These are phyloP conservation scores for Volucella inanis DNA, from an alignment of 2,888 invertebrate species.

Conservation along the genomic window DNA sequence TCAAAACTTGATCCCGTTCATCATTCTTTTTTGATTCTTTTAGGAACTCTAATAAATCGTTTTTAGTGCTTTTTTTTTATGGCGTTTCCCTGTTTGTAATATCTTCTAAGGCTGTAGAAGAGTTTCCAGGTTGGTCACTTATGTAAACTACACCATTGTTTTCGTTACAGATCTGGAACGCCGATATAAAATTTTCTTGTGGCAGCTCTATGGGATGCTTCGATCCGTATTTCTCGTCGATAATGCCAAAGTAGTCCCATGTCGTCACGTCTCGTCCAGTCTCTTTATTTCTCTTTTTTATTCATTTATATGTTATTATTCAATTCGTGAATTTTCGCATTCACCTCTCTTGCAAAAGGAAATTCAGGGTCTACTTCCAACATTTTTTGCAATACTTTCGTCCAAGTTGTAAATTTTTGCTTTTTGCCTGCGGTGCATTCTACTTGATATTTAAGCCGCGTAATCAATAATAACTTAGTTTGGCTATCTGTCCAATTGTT, in stretches of 20 bases:
- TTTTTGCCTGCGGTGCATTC: conserved; percentile 3
- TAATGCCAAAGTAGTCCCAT: conserved; percentile 15
- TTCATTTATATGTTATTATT: conserved; percentile 13
- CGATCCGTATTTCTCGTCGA: not conserved
- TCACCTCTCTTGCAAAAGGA: conserved; percentile 6
- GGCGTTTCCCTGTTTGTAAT: no score
- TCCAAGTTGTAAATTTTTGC: conserved; percentile 9
- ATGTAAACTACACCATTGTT: no score
- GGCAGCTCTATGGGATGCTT: conserved; percentile 24
- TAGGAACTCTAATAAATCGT: no score
- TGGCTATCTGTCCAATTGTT: not conserved
- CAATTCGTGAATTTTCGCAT: conserved; percentile 16
- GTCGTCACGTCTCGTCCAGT: conserved; percentile 22
- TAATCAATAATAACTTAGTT: conserved; percentile 23
- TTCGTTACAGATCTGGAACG: not conserved
- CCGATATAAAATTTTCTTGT: conserved; percentile 3
- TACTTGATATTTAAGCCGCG: conserved; percentile 19
- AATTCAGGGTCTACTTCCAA: conserved; percentile 16
- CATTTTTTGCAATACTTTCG: conserved; percentile 15
- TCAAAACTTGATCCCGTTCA: not conserved
- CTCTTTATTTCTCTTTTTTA: conserved; percentile 16
- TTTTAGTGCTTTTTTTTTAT: no score
- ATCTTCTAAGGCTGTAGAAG: no score
- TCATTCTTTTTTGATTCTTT: not conserved
- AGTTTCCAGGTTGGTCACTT: no score